phyloP scores from a whole-genome alignment of 2,113 vertebrate genomes.

The Tricholaema leucomelas region DNA sequence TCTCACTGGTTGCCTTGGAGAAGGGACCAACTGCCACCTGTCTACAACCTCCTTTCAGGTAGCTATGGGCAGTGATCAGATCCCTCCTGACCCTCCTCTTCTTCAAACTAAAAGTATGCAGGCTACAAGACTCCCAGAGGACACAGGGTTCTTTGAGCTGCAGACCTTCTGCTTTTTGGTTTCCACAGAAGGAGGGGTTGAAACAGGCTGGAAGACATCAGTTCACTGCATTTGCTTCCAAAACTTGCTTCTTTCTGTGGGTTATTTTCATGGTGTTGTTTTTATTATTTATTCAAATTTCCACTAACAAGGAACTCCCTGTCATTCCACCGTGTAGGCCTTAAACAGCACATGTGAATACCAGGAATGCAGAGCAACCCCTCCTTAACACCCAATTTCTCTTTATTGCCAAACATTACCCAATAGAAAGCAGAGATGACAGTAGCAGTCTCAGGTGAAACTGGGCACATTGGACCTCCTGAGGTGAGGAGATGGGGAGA shows the following conservation, averaged over 20 bases:
- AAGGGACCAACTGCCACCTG: no score
- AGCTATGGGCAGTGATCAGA: no score
- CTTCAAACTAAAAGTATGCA: neutral
- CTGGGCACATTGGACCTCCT: fast-evolving
- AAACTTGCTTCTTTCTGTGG: neutral
- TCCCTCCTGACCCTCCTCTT: no score
- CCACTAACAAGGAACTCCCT: neutral
- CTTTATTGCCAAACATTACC: neutral
- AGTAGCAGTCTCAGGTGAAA: neutral
- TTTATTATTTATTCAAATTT: neutral
- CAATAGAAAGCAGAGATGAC: fast-evolving
- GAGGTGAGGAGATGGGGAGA: neutral
- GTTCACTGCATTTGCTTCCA: neutral
- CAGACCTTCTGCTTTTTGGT: neutral
- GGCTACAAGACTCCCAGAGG: neutral
- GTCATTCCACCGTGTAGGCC: fast-evolving
- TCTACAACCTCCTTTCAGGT: no score
- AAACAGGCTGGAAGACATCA: neutral
- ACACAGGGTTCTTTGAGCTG: neutral
- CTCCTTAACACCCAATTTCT: neutral
- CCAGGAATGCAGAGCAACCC: neutral
- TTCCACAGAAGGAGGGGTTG: neutral
- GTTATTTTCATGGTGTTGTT: neutral
- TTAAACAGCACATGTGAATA: neutral
- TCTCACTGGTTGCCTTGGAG: no score